Base-by-base conservation (phyloP, 2,797 vertebrate genomes). In the Phalanger gymnotis region DNA sequence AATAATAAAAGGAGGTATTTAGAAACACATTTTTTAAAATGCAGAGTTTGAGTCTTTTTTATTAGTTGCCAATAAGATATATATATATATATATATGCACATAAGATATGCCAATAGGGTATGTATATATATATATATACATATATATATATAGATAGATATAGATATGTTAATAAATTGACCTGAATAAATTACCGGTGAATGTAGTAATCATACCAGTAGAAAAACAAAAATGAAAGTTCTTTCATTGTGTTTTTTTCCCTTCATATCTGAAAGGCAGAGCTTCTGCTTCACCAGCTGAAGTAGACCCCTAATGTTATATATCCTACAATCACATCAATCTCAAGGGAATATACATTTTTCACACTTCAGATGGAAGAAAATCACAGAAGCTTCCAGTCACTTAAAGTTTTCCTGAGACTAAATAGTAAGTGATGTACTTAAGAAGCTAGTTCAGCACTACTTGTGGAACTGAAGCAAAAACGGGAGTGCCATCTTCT, bases 401-500 rank as follows among this genome's bases (percentile, higher is more conserved):
- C 19, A 3, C 73, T 81, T 81, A 81, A 81, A 81, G 40, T 81
- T 25, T 81, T 25, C 40, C 40, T 22, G 47, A 81, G 73, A 81
- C 9, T 9, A 47, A 81, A 47, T 47, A 81, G 30, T 27, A 47
- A 47, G 27, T 47, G 40, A 27, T 81, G 22, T 47, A 47, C 73
- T 81, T 81, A 10, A 81, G 40, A 47, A 81, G 22, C 40, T 47
- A 73, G 30, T 61, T 12, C 31, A 81, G 30, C 73, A 47, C 19
- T 54, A 87, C 11, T 91, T 96, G 52, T 14, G 93, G 91, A 95
- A 93, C 11, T 34, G 93, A 95, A 93, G 93, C 81, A 55, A 94
- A 96, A 96, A 91, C 92, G 40, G 93, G 66, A 96, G 92, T 96
- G 96, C 93, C 92, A 95, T 57, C 96, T 97, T 96, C 96, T 96